phyloP scores from a whole-genome alignment of 1,140 invertebrate species.

The Caenorhabditis latens region DNA sequence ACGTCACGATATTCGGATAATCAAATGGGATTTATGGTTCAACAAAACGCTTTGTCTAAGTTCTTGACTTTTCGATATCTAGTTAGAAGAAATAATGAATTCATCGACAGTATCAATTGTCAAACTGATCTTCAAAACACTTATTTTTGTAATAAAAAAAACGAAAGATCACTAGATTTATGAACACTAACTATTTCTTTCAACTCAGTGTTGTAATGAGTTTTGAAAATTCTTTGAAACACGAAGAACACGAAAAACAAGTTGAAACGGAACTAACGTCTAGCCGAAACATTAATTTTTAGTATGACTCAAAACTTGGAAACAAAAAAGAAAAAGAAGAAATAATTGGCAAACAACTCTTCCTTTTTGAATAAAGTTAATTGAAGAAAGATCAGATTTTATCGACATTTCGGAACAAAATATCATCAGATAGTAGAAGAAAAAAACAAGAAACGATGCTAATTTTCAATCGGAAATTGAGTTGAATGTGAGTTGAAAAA shows the following conservation, averaged over 20 bases:
- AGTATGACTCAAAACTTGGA: no score
- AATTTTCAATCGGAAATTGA: not conserved
- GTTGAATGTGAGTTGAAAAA: not conserved
- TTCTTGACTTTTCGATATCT: no score
- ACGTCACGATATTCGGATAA: no score
- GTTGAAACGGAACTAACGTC: not conserved
- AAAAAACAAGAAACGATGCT: slow-evolving; percentile 5
- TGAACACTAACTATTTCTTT: not conserved
- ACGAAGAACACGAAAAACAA: slow-evolving; percentile 7
- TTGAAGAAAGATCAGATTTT: not conserved
- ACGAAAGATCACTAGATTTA: slow-evolving; percentile 22
- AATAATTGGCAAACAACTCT: not conserved
- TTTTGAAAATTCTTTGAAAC: slow-evolving; percentile 4
- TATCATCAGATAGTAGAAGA: not conserved
- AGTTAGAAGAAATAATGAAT: no score
- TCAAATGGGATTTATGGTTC: no score
- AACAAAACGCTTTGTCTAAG: no score
- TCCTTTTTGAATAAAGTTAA: not conserved
- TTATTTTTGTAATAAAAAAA: not conserved
- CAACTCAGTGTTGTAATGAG: not conserved
- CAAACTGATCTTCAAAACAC: not conserved
- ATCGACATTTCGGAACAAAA: not conserved
- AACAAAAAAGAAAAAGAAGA: no score
- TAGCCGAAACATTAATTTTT: not conserved
- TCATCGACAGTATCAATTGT: not conserved